These are phyloP conservation scores for Hypomesus transpacificus DNA, from an alignment of 2,113 vertebrate species.

Conservation along the genomic window DNA sequence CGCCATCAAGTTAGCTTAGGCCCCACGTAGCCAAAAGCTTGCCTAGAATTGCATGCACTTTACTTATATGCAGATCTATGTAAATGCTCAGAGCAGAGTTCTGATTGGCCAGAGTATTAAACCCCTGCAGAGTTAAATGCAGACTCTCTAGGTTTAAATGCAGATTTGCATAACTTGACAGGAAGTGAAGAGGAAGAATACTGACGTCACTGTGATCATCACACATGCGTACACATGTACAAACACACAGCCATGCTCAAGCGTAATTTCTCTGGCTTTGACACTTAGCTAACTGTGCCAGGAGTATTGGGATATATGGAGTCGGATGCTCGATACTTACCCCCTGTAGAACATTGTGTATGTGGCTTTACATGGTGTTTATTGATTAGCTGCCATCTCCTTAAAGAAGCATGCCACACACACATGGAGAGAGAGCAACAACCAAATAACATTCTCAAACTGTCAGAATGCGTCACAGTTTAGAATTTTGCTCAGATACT, in stretches of 20 bases:
- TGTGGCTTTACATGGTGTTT: slow-evolving; percentile 42
- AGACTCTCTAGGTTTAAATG: slow-evolving; percentile 32
- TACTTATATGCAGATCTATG: slow-evolving; percentile 63
- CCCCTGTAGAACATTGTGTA: slow-evolving; percentile 8
- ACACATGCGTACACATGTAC: neutral
- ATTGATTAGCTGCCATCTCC: slow-evolving; percentile 52
- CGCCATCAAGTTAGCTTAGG: too few species aligned
- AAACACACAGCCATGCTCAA: neutral
- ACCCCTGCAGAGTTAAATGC: too few species aligned
- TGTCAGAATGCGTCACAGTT: too few species aligned
- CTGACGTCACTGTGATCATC: neutral
- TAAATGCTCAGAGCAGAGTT: slow-evolving; percentile 47
- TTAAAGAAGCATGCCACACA: slow-evolving; percentile 32
- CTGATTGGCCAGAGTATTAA: slow-evolving; percentile 54
- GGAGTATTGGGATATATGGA: neutral
- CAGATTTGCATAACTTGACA: slow-evolving; percentile 47
- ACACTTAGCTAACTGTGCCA: neutral
- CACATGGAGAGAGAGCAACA: slow-evolving; percentile 5
- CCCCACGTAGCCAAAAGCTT: too few species aligned
- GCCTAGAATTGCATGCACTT: slow-evolving; percentile 36
- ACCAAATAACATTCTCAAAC: neutral
- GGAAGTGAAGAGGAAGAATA: neutral
- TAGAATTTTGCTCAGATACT: neutral
- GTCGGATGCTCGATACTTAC: neutral
- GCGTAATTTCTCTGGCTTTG: neutral